Evolutionary conservation across 30 jellyfish, hydroid and myxozoan genomes (phyloP).

Genomic region (Pseudorhiza aurosa): DNA sequence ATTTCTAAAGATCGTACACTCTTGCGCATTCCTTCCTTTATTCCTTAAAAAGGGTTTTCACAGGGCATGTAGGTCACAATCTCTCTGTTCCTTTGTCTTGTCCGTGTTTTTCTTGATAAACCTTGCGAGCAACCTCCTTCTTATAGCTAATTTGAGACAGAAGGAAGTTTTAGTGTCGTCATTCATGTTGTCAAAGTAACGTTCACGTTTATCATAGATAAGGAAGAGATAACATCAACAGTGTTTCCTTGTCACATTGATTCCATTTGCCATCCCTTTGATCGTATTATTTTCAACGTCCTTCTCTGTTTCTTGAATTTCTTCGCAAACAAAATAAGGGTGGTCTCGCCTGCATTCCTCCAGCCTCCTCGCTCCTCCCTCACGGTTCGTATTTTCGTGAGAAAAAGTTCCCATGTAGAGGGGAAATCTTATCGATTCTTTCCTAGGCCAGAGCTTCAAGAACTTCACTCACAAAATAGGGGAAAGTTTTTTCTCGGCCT

Average conservation of each 20-base stretch:
- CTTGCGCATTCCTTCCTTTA: no score
- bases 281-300: background rate
- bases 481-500: no score
- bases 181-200: background rate
- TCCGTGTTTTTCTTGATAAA: background rate
- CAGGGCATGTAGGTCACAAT: slow-evolving; percentile 24
- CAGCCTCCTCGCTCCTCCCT: no score
- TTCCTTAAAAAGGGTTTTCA: no score
- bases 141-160: background rate
- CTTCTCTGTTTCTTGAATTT: background rate
- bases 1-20: no score
- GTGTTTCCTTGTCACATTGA: background rate
- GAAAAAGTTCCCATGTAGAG: no score
- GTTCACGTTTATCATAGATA: slow-evolving; percentile 1
- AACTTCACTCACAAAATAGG: no score
- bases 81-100: background rate
- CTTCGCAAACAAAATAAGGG: background rate
- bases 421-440: no score
- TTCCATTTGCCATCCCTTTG: no score
- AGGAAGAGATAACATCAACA: slow-evolving; percentile 23
- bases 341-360: no score
- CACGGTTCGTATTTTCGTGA: no score
- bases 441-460: no score
- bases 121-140: background rate
- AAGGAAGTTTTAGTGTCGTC: slow-evolving; percentile 18